Evolutionary conservation across 1,140 invertebrate genomes (phyloP).

Genomic region (fruit fly (Drosophila melanogaster)): Release_6_plus_ISO1_MT NT_033779.5:2550001-2550500

Average conservation of each 20-base stretch:
- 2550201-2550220: slow-evolving; percentile 65
- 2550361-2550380: slow-evolving; percentile 72
- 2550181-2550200: slow-evolving; percentile 74
- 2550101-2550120: neutral
- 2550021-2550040: slow-evolving; percentile 75
- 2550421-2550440: slow-evolving; percentile 13
- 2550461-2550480: slow-evolving; percentile 68
- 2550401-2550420: no score
- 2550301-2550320: slow-evolving; percentile 53
- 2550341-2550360: slow-evolving; percentile 70
- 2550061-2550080: slow-evolving; percentile 21
- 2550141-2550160: neutral
- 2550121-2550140: slow-evolving; percentile 4
- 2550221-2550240: slow-evolving; percentile 51
- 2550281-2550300: slow-evolving; percentile 52
- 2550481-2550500: slow-evolving; percentile 44
- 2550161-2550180: slow-evolving; percentile 39
- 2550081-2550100: slow-evolving; percentile 45
- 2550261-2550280: slow-evolving; percentile 25
- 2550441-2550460: slow-evolving; percentile 69
- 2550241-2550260: slow-evolving; percentile 79
- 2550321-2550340: slow-evolving; percentile 23
- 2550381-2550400: slow-evolving; percentile 41
- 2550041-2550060: slow-evolving; percentile 79
- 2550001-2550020: slow-evolving; percentile 61